Evolutionary conservation across 2,797 vertebrate genomes (phyloP).

Genomic region (Acanthornis magna): DNA sequence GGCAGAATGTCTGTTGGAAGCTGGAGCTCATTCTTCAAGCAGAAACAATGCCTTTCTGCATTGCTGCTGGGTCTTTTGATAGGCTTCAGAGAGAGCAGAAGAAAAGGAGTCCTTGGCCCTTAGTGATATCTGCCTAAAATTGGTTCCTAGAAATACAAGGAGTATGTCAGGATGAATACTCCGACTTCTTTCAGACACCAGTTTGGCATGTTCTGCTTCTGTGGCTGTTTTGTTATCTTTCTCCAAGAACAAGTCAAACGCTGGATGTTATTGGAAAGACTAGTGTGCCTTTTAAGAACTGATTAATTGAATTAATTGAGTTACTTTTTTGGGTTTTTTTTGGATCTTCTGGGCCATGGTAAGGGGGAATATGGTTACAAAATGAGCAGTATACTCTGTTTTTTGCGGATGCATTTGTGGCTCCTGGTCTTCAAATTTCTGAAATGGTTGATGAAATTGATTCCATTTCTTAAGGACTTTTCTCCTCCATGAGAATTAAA

Average conservation of each 20-base stretch:
- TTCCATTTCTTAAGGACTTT: not conserved
- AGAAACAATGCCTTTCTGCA: not conserved
- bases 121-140: not conserved
- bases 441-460: not conserved
- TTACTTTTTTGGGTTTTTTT: not conserved
- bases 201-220: not conserved
- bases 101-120: not conserved
- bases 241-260: not conserved
- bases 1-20: constrained; percentile 3
- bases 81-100: not conserved
- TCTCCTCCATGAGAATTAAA: not conserved
- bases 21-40: not conserved
- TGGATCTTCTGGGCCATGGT: not conserved
- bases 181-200: not conserved
- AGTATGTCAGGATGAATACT: not conserved
- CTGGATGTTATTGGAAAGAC: not conserved
- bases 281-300: not conserved
- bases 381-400: not conserved
- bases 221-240: not conserved
- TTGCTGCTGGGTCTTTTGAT: not conserved
- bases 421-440: not conserved
- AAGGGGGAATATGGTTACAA: not conserved
- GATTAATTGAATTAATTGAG: not conserved
- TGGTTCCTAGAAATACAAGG: not conserved
- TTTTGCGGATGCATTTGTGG: not conserved